Percentiles rank a stretch among this genome's conserved stretches.
These are phyloP conservation scores for Anarrhichthys ocellatus DNA, from an alignment of 2,113 vertebrate genomes.

Conservation along the genomic window DNA sequence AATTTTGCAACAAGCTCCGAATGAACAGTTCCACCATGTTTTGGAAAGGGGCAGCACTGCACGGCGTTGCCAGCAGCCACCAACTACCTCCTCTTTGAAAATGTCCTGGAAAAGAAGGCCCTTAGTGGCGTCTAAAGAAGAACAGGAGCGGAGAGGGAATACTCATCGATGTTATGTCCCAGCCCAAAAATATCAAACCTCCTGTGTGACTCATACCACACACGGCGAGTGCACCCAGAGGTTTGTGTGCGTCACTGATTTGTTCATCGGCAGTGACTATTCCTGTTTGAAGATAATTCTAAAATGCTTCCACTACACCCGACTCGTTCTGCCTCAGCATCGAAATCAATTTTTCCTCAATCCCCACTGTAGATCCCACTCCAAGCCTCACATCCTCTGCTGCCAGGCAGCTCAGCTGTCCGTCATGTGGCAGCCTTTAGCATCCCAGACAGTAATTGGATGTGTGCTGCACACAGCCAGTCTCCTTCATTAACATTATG, in stretches of 20 bases:
- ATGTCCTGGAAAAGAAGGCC: conserved; percentile 63
- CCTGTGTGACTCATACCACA: conserved; percentile 52
- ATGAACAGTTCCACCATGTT: conserved; percentile 51
- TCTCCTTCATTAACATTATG: conserved; percentile 55
- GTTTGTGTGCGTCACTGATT: conserved; percentile 46
- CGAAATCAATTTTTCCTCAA: conserved; percentile 60
- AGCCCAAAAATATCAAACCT: conserved; percentile 46
- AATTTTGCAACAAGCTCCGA: conserved; percentile 43
- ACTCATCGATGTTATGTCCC: conserved; percentile 37
- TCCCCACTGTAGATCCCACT: conserved; percentile 50
- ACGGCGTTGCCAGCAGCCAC: conserved; percentile 57
- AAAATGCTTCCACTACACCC: conserved; percentile 60
- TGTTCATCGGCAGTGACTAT: conserved; percentile 62
- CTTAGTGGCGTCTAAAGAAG: conserved; percentile 20
- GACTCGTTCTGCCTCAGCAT: conserved; percentile 50
- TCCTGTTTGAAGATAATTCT: conserved; percentile 72
- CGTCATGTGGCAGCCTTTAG: conserved; percentile 67
- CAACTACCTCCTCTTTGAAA: conserved; percentile 72
- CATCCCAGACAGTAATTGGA: conserved; percentile 72
- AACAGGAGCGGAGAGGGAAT: conserved; percentile 38
- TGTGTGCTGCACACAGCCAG: conserved; percentile 42
- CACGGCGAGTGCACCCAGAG: conserved; percentile 48
- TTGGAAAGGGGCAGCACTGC: conserved; percentile 41
- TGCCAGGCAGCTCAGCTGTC: conserved; percentile 67
- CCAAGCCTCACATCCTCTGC: conserved; percentile 60